Conservation (phyloP, 2,797 vertebrate species). For the Miichthys miiuy region DNA sequence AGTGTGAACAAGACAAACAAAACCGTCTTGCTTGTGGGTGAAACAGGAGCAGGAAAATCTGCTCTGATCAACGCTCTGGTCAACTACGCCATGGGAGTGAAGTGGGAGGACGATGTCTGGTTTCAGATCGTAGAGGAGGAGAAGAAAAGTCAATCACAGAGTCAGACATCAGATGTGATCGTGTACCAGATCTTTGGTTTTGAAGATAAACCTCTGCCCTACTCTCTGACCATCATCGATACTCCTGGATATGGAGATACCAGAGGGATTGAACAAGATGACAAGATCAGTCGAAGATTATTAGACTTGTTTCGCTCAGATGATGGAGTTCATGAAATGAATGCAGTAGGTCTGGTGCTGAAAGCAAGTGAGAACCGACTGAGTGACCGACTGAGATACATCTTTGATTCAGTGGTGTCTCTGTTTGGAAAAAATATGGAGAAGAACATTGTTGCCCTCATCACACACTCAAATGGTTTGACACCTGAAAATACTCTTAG, state of each 20-base stretch:
- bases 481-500: neutral
- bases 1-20: neutral
- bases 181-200: slow-evolving; percentile 35
- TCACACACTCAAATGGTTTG: slow-evolving; percentile 19
- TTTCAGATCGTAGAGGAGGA: slow-evolving; percentile 1
- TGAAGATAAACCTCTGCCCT: slow-evolving; percentile 18
- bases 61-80: slow-evolving; percentile 27
- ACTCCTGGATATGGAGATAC: slow-evolving; percentile 38
- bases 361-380: slow-evolving; percentile 19
- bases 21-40: slow-evolving; percentile 36
- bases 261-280: neutral
- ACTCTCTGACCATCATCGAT: slow-evolving; percentile 43
- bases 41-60: slow-evolving; percentile 25
- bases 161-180: slow-evolving; percentile 29
- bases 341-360: slow-evolving; percentile 14
- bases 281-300: neutral
- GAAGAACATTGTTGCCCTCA: slow-evolving; percentile 1
- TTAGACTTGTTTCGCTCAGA: neutral
- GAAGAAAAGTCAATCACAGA: neutral
- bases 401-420: slow-evolving; percentile 26
- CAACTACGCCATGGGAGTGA: slow-evolving; percentile 29
- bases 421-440: slow-evolving; percentile 21
- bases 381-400: slow-evolving; percentile 4
- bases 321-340: neutral
- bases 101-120: slow-evolving; percentile 24